Evolutionary conservation across 2,888 invertebrate genomes (phyloP), one percentile per base, ranked within the genome.

Genomic region (Megalurothrips usitatus): DNA sequence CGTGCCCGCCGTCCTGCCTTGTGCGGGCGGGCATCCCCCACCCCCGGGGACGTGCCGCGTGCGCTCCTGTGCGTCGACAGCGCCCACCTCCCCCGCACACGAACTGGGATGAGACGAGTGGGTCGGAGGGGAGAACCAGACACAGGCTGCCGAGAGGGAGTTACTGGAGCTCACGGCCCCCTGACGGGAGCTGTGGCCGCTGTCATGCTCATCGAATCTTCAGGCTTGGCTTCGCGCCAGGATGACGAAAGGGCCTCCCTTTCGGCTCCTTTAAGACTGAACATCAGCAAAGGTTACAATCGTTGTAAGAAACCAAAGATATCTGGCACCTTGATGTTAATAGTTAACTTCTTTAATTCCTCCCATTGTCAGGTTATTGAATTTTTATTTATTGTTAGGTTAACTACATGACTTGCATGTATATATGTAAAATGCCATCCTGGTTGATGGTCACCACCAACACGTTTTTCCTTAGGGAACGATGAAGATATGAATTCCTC

Each of bases 331-430:
- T 23, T 26, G 10, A 8, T 75, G 23, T 26, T 26, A 12, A 26
- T 11, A 8, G 23, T 23, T 26, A 75, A 12, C 9, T 26, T 26
- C 6, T 58, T 58, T 58, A 14, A 58, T 58, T 58, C 19, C 19
- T 58, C 58, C 19, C 19, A 12, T 26, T 75, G 68, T 75, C 68
- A 26, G 68, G 68, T 26, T 75, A 26, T 26, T 26, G 23, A 75
- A 26, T 26, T 75, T 12, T 75, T 75, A 75, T 75, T 75, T 75
- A 75, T 75, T 75, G 68, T 4, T 75, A 75, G 68, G 68, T 75
- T 75, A 75, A 26, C 68, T 75, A 12, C 26, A 26, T 75, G 23
- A 75, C 12, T 10, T 10, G 26, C 68, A 75, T 75, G 68, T 75
- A 75, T 26, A 75, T 75, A 75, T 10, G 12, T 75, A 23, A 26